These are phyloP conservation scores for Salvelinus sp. DNA, from an alignment of 2,113 vertebrate genomes.

Conservation along the genomic window DNA sequence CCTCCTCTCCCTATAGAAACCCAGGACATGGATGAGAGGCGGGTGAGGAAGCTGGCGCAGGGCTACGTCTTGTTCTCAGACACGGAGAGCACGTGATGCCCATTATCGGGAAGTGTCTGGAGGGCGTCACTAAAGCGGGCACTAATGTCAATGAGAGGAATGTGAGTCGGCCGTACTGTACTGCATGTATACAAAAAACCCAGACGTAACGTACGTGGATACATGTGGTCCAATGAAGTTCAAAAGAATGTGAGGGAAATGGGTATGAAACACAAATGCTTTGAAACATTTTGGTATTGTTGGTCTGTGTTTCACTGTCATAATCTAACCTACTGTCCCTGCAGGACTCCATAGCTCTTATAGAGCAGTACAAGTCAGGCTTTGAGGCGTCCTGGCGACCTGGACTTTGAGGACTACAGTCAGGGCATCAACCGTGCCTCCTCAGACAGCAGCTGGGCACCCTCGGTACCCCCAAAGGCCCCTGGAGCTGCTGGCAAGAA, in stretches of 20 bases:
- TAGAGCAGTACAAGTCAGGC: constrained; percentile 88
- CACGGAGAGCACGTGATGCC: constrained; percentile 85
- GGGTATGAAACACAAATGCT: not conserved
- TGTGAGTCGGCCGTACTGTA: constrained; percentile 67
- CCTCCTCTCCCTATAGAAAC: constrained; percentile 73
- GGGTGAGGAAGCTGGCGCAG: constrained; percentile 75
- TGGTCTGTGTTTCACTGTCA: not conserved
- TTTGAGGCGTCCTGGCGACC: constrained; percentile 83
- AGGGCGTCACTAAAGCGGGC: constrained; percentile 84
- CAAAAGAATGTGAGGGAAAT: not conserved
- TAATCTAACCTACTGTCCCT: not conserved
- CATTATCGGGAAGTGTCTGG: constrained; percentile 89
- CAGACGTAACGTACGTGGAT: not conserved
- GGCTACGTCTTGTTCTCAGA: constrained; percentile 81
- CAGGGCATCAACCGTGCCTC: constrained; percentile 84
- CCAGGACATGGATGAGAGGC: constrained; percentile 85
- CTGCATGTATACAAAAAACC: too few relatives aligned
- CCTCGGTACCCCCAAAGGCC: constrained; percentile 80
- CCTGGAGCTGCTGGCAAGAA: constrained; percentile 77
- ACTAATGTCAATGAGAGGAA: constrained; percentile 81
- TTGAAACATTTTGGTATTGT: not conserved
- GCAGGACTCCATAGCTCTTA: constrained; percentile 83
- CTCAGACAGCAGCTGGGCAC: constrained; percentile 86
- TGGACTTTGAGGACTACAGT: constrained; percentile 91
- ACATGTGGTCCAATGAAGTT: not conserved